Base-by-base conservation (phyloP, 2,797 vertebrate species). In the Crocodylus rhombifer region DNA sequence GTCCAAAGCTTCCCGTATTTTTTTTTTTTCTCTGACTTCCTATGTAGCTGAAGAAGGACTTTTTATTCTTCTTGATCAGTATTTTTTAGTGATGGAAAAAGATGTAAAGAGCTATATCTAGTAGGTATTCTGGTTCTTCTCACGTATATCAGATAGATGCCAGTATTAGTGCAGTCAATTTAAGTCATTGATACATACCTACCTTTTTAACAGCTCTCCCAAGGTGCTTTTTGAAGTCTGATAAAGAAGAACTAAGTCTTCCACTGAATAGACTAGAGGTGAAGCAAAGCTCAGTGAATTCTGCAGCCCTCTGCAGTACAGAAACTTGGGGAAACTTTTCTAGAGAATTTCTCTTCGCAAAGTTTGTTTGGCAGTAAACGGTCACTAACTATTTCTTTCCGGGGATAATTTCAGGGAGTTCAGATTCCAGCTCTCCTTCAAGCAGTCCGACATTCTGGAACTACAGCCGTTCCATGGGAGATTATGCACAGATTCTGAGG, bases 401-500 rank as follows among this genome's bases (percentile, higher is more conserved):
- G 62, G 73, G 1, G 0, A 63, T 84, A 4, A 0, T 91, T 95
- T 4, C 91, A 99, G 99, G 99, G 56, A 99, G 98, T 95, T 98
- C 99, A 5, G 99, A 99, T 91, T 98, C 99, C 13, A 97, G 98
- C 17, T 99, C 99, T 25, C 98, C 99, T 1, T 98, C 97, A 63
- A 98, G 98, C 97, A 99, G 99, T 91, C 99, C 99, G 7, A 99
- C 99, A 0, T 99, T 99, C 71, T 99, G 99, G 99, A 99, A 99
- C 97, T 99, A 99, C 90, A 99, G 98, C 92, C 99, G 99, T 2
- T 98, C 99, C 0, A 96, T 99, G 95, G 98, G 98, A 2, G 99
- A 99, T 96, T 99, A 98, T 0, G 98, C 99, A 1, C 99, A 99
- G 93, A 99, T 98, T 81, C 97, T 99, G 89, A 98, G 99, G 94